These are phyloP conservation scores for Cochlearius cochlearius DNA, from an alignment of 2,113 vertebrate species.

Conservation along the genomic window DNA sequence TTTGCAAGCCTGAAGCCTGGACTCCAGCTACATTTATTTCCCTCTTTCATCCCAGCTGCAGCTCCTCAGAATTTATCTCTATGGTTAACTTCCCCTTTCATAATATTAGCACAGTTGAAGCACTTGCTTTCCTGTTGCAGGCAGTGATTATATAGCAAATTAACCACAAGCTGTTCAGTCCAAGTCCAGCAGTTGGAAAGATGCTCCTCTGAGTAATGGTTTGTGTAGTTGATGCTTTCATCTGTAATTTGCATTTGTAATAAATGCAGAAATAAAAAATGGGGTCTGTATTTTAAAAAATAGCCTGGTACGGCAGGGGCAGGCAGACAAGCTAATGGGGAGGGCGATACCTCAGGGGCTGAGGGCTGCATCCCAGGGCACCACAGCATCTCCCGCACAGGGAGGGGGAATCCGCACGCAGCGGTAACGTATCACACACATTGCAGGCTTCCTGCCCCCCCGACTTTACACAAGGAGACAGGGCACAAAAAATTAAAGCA, in stretches of 20 bases:
- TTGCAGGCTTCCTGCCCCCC: background rate
- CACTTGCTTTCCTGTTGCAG: conserved; percentile 75
- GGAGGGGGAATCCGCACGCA: background rate
- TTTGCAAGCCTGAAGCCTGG: conserved; percentile 55
- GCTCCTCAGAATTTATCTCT: conserved; percentile 74
- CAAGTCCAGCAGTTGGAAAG: conserved; percentile 78
- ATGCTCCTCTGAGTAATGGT: conserved; percentile 81
- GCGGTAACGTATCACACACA: background rate
- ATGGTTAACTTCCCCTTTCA: conserved; percentile 79
- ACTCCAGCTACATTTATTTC: conserved; percentile 64
- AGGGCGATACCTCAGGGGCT: conserved; percentile 9
- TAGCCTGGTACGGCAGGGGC: conserved; percentile 22
- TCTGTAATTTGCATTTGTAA: conserved; percentile 80
- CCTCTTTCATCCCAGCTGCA: conserved; percentile 69
- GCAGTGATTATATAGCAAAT: conserved; percentile 85
- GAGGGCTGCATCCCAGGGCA: conserved; percentile 40
- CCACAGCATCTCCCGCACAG: background rate
- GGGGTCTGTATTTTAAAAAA: conserved; percentile 56
- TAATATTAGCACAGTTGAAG: conserved; percentile 81
- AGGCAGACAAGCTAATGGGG: background rate
- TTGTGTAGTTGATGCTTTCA: conserved; percentile 79
- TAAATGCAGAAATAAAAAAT: conserved; percentile 78
- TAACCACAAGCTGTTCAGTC: conserved; percentile 84
- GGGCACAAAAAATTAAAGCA: background rate
- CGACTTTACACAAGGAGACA: background rate